Conservation (phyloP, 2,888 invertebrate genomes). For the Sesia apiformis region DNA sequence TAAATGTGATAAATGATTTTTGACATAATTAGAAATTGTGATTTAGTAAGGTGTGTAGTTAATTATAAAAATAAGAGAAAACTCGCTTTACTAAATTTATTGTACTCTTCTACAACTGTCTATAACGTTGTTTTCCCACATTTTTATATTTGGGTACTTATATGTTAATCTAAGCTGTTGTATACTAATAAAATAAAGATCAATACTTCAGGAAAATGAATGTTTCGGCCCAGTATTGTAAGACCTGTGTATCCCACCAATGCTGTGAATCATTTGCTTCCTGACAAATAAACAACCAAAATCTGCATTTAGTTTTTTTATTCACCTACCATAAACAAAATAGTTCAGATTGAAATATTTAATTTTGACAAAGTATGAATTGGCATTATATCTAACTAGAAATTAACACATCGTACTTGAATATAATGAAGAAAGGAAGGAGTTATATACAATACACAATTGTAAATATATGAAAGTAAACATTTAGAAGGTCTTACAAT, state of each 20-base stretch:
- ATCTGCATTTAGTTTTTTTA: constrained; percentile 31
- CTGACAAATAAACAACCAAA: constrained; percentile 72
- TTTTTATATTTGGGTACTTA: constrained; percentile 69
- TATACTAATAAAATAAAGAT: constrained; percentile 50
- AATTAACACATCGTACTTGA: too few relatives aligned
- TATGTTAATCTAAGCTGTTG: constrained; percentile 58
- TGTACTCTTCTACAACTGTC: constrained; percentile 51
- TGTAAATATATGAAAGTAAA: too few relatives aligned
- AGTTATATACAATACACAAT: too few relatives aligned
- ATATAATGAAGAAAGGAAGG: too few relatives aligned
- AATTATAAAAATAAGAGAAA: constrained; percentile 40
- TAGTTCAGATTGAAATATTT: too few relatives aligned
- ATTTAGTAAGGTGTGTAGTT: constrained; percentile 71
- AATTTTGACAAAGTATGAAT: too few relatives aligned
- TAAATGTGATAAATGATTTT: constrained; percentile 71
- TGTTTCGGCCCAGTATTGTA: constrained; percentile 67
- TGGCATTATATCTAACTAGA: too few relatives aligned
- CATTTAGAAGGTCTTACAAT: too few relatives aligned
- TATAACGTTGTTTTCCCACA: constrained; percentile 58
- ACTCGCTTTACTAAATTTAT: constrained; percentile 65
- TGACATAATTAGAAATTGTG: constrained; percentile 71
- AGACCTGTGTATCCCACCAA: constrained; percentile 70
- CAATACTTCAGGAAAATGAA: constrained; percentile 48
- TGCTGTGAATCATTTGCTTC: constrained; percentile 75
- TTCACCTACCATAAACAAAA: too few relatives aligned